Evolutionary conservation across 1,140 invertebrate genomes (phyloP), one percentile per base, ranked within the genome.

Genomic region (Cyclina sinensis): DNA sequence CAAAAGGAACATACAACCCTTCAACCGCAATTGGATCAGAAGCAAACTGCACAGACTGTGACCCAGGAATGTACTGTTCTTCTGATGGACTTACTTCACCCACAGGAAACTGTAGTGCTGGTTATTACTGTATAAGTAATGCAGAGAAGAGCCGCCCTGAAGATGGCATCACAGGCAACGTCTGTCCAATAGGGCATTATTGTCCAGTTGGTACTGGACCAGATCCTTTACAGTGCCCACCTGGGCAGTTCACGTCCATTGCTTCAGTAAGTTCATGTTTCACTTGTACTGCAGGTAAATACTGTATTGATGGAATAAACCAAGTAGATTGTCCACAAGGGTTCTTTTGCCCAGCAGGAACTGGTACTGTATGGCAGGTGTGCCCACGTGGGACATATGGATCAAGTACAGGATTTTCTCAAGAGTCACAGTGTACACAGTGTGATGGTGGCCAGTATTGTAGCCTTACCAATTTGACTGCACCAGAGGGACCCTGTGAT

Each of bases 321-420:
- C 92, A 92, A 1, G 74, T 90, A 39, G 73, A 88, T 5, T 95
- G 94, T 76, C 94, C 94, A 35, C 90, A 91, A 68, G 94, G 94
- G 14, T 94, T 91, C 74, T 95, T 94, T 88, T 95, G 94, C 80
- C 94, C 93, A 16, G 86, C 90, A 35, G 90, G 91, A 3, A 95
- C 94, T 24, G 94, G 94, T 16, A 86, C 89, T 84, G 92, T 94
- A 16, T 94, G 93, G 93, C 86, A 93, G 81, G 62, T 91, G 0
- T 95, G 94, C 87, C 93, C 93, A 30, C 88, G 91, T 7, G 94
- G 94, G 4, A 95, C 94, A 0, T 95, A 93, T 88, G 93, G 93
- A 37, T 9, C 85, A 12, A 48, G 57, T n/a, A 90, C 90, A 5
- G 93, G 94, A n/a, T 86, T 95, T 21, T 87, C 89, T 46, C 93